Base-by-base conservation (phyloP, 2,888 invertebrate species). In the Xestia sexstrigata region DNA sequence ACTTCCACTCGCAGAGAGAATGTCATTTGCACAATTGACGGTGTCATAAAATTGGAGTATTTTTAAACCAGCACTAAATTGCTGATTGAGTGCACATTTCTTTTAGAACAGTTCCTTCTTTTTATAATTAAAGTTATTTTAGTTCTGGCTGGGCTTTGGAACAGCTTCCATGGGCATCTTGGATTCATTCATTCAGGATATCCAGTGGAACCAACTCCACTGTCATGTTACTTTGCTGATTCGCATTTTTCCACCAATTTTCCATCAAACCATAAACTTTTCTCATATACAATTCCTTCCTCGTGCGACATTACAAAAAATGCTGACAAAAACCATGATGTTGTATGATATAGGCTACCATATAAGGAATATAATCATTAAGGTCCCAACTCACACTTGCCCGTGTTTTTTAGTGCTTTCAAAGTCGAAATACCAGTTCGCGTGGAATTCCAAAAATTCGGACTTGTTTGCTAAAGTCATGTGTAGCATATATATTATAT, bases 361-460 rank as follows among this genome's bases (percentile, higher is more conserved):
- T 67, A 73, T 65, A 81, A 52, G 81, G 81, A 76, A 55, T 73
- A 68, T 58, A 17, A 60, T 68, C 72, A 80, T 83, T 73, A 76
- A 66, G 55, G 58, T 45, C 20, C 73, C 84, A 42, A 65, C 83
- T 78, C 82, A 69, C 70, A 55, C 85, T 81, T 78, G 72, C 23
- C 84, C 75, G 67, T 42, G 68, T 77, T 76, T 87, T 85, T 86
- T 82, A 68, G 62, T 70, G 70, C 70, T 70, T 62, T 49, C 76
- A 76, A 86, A 84, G 76, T 65, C 78, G 78, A 81, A 82, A 84
- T 86, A 87, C 87, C 84, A 84, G 87, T 88, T 87, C 60, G 86
- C 47, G 58, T 63, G 88, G 91, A 81, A 92, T 91, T 83, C 81
- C 35, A 89, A 91, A 89, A 86, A 92, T 91, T 90, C 84, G 89